These are phyloP conservation scores for Heteronetta atricapilla DNA, from an alignment of 2,113 vertebrate genomes.

Conservation along the genomic window DNA sequence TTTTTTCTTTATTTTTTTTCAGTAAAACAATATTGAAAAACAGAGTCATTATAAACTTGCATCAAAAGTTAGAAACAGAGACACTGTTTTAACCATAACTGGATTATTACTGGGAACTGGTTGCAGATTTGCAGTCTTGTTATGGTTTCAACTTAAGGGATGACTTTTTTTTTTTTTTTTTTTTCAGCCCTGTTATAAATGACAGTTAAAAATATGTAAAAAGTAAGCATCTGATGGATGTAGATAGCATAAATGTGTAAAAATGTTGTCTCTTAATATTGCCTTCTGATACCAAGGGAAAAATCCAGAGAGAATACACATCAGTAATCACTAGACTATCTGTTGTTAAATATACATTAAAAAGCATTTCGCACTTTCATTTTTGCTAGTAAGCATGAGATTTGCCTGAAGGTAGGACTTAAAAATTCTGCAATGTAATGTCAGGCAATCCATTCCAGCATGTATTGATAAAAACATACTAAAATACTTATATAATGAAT, in stretches of 20 bases:
- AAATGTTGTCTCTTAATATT: conserved; percentile 79
- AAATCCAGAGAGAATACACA: conserved; percentile 89
- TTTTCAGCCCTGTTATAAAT: conserved; percentile 63
- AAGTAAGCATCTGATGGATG: conserved; percentile 73
- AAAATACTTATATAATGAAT: conserved; percentile 76
- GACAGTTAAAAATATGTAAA: conserved; percentile 71
- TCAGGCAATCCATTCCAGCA: conserved; percentile 76
- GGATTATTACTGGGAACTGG: conserved; percentile 40
- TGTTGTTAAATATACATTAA: conserved; percentile 99
- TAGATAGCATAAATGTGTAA: conserved; percentile 90
- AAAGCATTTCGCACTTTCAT: conserved; percentile 98
- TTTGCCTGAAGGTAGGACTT: conserved; percentile 95
- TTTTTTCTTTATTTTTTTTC: background rate
- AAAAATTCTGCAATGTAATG: conserved; percentile 90
- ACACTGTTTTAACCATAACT: background rate
- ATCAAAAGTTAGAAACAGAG: conserved; percentile 21
- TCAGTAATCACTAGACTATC: conserved; percentile 94
- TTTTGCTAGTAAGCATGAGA: conserved; percentile 89
- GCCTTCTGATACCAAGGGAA: conserved; percentile 72
- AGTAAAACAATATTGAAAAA: conserved; percentile 5
- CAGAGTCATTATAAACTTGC: background rate
- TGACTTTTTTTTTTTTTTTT: conserved; percentile 17
- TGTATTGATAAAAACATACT: conserved; percentile 73
- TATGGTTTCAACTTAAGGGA: conserved; percentile 55
- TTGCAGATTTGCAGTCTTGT: conserved; percentile 32